Conservation (phyloP, 64 coral and sea anemone genomes). For the Trachythela sp. region DNA sequence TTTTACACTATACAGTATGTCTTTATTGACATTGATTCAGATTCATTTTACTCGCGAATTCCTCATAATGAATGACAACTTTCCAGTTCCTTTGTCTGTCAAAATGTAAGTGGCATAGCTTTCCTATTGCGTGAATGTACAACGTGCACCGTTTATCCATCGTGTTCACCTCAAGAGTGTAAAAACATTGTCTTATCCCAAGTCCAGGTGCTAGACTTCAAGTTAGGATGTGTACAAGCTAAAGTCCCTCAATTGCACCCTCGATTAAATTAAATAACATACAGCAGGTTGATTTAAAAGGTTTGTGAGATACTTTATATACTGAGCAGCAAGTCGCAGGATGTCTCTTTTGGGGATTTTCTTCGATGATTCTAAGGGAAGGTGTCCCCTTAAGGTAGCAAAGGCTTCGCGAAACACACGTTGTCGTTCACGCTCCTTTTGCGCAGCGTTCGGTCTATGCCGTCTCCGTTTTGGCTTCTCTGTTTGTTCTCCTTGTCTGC, state of each 20-base stretch:
- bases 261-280: background rate
- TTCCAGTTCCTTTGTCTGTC: background rate
- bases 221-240: background rate
- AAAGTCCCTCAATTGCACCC: background rate
- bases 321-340: background rate
- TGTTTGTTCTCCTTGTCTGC: background rate
- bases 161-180: background rate
- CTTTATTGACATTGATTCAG: too few species aligned
- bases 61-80: too few species aligned
- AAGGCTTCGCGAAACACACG: slow-evolving; percentile 6
- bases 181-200: background rate
- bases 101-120: background rate
- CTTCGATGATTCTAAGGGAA: slow-evolving; percentile 6
- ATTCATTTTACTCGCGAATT: too few species aligned
- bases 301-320: slow-evolving; percentile 10
- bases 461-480: background rate
- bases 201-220: background rate
- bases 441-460: background rate
- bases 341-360: slow-evolving; percentile 25
- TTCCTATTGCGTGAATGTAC: too few species aligned
- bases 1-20: too few species aligned
- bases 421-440: slow-evolving; percentile 19
- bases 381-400: background rate
- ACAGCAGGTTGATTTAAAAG: background rate
- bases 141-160: background rate